These are phyloP conservation scores for Stenchaetothrips biformis DNA, from an alignment of 2,888 invertebrate genomes.

Conservation along the genomic window DNA sequence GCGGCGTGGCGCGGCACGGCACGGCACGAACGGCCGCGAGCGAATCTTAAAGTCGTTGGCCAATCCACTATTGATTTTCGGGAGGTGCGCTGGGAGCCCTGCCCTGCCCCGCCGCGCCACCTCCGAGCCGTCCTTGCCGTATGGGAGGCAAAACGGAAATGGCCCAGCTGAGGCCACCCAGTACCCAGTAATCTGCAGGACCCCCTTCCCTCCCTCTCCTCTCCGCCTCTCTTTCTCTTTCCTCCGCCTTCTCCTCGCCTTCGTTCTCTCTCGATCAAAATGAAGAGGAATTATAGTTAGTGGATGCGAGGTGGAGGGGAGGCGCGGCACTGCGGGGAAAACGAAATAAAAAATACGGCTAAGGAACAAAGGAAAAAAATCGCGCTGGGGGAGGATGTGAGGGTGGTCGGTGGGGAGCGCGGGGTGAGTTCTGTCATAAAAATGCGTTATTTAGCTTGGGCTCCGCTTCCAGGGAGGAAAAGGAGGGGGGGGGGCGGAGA, in stretches of 20 bases:
- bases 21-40: too few relatives aligned
- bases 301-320: neutral
- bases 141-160: conserved; percentile 11
- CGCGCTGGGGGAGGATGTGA: conserved; percentile 18
- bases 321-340: neutral
- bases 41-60: too few relatives aligned
- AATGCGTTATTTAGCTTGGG: conserved; percentile 24
- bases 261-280: conserved; percentile 1
- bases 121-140: neutral
- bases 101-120: too few relatives aligned
- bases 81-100: too few relatives aligned
- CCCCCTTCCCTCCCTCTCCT: neutral
- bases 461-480: neutral
- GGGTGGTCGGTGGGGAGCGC: neutral
- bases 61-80: too few relatives aligned
- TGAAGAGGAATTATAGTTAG: conserved; percentile 25
- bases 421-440: conserved; percentile 24
- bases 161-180: conserved; percentile 19
- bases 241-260: too few relatives aligned
- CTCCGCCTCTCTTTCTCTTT: neutral
- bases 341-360: conserved; percentile 24
- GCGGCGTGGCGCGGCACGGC: too few relatives aligned
- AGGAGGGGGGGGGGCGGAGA: neutral
- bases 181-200: conserved; percentile 11
- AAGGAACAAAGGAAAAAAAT: conserved; percentile 25